Percentiles rank a stretch among this genome's conserved stretches.
phyloP scores from a whole-genome alignment of 2,797 vertebrate genomes.

The Aselliscus stoliczkanus region DNA sequence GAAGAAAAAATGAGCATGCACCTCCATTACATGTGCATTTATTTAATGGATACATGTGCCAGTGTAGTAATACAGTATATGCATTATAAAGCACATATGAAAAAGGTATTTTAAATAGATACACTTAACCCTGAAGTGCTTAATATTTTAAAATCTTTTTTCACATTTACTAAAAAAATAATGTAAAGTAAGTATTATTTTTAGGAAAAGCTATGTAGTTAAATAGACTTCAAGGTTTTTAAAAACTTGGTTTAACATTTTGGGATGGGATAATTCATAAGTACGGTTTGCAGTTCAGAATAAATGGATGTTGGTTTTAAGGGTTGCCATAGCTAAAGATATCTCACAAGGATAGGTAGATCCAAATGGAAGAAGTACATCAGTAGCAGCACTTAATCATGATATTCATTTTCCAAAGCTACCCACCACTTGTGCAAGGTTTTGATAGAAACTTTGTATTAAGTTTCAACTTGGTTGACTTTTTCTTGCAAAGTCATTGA shows the following conservation, averaged over 20 bases:
- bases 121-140: background rate
- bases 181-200: background rate
- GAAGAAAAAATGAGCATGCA: background rate
- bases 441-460: background rate
- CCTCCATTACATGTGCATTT: background rate
- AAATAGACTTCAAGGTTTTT: background rate
- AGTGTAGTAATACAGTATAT: background rate
- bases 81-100: background rate
- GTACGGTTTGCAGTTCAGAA: background rate
- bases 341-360: background rate
- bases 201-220: conserved; percentile 10
- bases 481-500: conserved; percentile 7
- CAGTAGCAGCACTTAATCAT: background rate
- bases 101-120: background rate
- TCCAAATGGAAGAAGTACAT: background rate
- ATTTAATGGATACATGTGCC: background rate
- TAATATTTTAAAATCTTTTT: background rate
- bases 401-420: background rate
- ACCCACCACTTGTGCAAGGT: background rate
- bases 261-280: background rate
- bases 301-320: background rate
- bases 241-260: background rate
- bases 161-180: background rate
- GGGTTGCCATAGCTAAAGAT: background rate
- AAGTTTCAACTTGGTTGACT: background rate